These are phyloP conservation scores for Archivesica marissinica DNA, from an alignment of 1,140 invertebrate species.

Conservation along the genomic window DNA sequence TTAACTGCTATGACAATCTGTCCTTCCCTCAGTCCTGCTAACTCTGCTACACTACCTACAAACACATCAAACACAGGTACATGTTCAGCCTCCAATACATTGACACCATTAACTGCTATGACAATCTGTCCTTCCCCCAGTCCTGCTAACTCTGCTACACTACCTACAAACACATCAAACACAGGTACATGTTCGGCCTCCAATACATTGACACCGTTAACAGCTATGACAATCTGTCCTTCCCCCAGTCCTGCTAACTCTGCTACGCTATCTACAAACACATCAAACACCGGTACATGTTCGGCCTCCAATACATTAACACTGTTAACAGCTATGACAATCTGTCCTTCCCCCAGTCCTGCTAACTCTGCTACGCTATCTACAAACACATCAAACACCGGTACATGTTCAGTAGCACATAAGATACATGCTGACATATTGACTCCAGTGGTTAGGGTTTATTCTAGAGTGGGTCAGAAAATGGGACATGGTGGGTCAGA, in stretches of 20 bases:
- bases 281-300: too few species aligned
- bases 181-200: slow-evolving; percentile 96
- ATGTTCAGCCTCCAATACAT: slow-evolving; percentile 95
- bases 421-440: too few species aligned
- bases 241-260: slow-evolving; percentile 95
- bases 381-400: too few species aligned
- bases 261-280: slow-evolving; percentile 87
- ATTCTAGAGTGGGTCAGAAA: too few species aligned
- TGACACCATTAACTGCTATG: slow-evolving; percentile 94
- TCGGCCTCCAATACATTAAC: slow-evolving; percentile 95
- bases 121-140: slow-evolving; percentile 97
- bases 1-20: slow-evolving; percentile 97
- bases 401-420: too few species aligned
- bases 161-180: slow-evolving; percentile 80
- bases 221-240: slow-evolving; percentile 96
- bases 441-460: too few species aligned
- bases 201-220: slow-evolving; percentile 95
- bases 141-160: slow-evolving; percentile 94
- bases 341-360: slow-evolving; percentile 96
- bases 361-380: slow-evolving; percentile 92
- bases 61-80: too few species aligned
- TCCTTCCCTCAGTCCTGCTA: slow-evolving; percentile 95
- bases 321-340: slow-evolving; percentile 96
- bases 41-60: slow-evolving; percentile 90
- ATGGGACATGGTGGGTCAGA: too few species aligned